These are phyloP conservation scores for Battus philenor DNA, from an alignment of 1,140 invertebrate genomes.

Conservation along the genomic window DNA sequence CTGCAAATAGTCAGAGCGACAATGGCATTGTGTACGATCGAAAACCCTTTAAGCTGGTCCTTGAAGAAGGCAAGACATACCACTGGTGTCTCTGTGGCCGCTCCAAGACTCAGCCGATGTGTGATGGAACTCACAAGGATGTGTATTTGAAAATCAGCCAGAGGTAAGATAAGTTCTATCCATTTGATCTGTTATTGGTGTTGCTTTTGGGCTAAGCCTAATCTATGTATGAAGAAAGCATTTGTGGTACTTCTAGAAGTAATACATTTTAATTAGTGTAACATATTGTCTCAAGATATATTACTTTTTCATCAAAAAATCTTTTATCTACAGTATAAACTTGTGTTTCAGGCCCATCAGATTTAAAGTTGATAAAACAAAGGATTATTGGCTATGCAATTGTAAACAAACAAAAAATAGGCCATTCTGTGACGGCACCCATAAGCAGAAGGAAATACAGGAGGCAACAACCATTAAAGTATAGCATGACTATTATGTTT, in stretches of 20 bases:
- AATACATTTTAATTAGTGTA: too few species aligned
- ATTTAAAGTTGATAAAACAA: conserved; percentile 91
- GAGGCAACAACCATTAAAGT: conserved; percentile 46
- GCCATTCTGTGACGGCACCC: conserved; percentile 98
- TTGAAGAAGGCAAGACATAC: conserved; percentile 90
- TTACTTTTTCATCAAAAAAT: too few species aligned
- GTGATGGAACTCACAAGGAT: conserved; percentile 93
- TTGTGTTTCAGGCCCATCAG: conserved; percentile 85
- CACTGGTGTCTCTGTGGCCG: conserved; percentile 95
- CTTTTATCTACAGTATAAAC: too few species aligned
- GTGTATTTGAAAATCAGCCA: conserved; percentile 82
- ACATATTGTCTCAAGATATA: too few species aligned
- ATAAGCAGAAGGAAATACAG: conserved; percentile 85
- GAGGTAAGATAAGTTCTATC: conserved; percentile 54
- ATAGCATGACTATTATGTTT: conserved; percentile 16
- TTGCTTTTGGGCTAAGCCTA: background rate
- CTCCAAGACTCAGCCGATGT: conserved; percentile 95
- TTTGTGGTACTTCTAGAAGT: too few species aligned
- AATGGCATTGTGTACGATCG: conserved; percentile 85
- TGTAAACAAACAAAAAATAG: conserved; percentile 97
- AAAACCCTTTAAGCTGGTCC: conserved; percentile 89
- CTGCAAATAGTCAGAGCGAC: conserved; percentile 77
- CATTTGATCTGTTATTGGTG: background rate
- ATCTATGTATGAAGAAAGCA: too few species aligned
- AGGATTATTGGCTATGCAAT: conserved; percentile 98